A percentile compares a stretch with the other conserved stretches of the same genome.
These are phyloP conservation scores for Platyrinchus mystaceus DNA, from an alignment of 2,797 vertebrate genomes.

Conservation along the genomic window DNA sequence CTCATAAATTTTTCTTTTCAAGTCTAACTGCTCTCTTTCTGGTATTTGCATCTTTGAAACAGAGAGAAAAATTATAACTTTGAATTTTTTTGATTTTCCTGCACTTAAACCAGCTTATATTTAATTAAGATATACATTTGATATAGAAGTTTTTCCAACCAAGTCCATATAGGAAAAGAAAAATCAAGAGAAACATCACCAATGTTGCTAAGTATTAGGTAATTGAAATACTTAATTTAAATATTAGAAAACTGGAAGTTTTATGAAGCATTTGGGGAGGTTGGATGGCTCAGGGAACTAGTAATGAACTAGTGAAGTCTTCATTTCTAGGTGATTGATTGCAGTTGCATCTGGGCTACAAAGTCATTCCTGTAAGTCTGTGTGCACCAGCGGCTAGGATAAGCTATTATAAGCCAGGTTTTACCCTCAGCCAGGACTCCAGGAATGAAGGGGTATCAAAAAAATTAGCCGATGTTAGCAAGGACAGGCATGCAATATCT, in stretches of 20 bases:
- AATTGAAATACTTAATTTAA: conserved; percentile 55
- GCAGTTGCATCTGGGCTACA: not conserved
- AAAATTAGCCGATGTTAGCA: not conserved
- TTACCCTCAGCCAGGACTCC: not conserved
- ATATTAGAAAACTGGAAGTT: conserved; percentile 29
- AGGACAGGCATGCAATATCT: not conserved
- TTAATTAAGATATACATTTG: conserved; percentile 64
- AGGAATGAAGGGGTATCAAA: not conserved
- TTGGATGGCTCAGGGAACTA: not conserved
- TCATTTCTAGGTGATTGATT: conserved; percentile 22
- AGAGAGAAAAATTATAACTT: conserved; percentile 28
- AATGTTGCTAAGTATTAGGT: conserved; percentile 12
- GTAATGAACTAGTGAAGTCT: conserved; percentile 12
- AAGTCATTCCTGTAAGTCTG: not conserved
- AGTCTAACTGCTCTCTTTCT: conserved; percentile 61
- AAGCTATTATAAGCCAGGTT: not conserved
- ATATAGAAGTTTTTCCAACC: conserved; percentile 11
- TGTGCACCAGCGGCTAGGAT: not conserved
- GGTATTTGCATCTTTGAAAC: conserved; percentile 60
- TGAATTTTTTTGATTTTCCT: conserved; percentile 14
- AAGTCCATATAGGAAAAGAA: not conserved
- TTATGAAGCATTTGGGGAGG: conserved; percentile 21
- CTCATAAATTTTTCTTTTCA: conserved; percentile 63
- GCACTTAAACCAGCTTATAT: conserved; percentile 46
- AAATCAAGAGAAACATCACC: conserved; percentile 27